Percentiles rank a stretch among this genome's conserved stretches.
Evolutionary conservation across 2,797 vertebrate genomes (phyloP).

Genomic region (Phrynocephalus guinanensis): DNA sequence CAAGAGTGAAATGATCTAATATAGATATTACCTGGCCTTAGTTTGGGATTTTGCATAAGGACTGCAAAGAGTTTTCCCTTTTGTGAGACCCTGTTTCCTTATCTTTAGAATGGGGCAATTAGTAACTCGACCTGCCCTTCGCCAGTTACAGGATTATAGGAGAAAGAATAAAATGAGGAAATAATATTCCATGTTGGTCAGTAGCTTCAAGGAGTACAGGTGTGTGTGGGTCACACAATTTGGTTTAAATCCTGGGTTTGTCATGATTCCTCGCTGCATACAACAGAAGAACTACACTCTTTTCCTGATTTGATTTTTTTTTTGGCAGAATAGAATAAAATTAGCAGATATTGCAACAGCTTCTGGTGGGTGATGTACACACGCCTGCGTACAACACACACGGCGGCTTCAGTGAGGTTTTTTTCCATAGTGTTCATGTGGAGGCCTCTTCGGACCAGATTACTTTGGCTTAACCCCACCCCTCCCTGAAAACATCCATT

Average conservation of each 20-base stretch:
- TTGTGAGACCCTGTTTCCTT: neutral
- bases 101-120: neutral
- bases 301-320: no score
- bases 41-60: no score
- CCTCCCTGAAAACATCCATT: neutral
- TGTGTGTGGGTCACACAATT: neutral
- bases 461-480: rapidly evolving
- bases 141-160: neutral
- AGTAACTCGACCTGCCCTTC: neutral
- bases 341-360: no score
- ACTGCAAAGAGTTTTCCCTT: no score
- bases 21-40: no score
- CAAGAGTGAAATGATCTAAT: no score
- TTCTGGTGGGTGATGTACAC: no score
- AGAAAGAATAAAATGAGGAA: neutral
- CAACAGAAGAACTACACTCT: no score
- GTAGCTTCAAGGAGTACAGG: neutral
- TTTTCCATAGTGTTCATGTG: neutral
- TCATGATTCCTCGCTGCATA: no score
- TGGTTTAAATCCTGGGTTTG: neutral
- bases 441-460: neutral
- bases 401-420: neutral
- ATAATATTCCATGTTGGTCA: neutral
- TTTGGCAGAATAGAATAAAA: no score
- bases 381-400: no score